Conservation (phyloP, 1,140 invertebrate species). For the Zaprionus ornatus region DNA sequence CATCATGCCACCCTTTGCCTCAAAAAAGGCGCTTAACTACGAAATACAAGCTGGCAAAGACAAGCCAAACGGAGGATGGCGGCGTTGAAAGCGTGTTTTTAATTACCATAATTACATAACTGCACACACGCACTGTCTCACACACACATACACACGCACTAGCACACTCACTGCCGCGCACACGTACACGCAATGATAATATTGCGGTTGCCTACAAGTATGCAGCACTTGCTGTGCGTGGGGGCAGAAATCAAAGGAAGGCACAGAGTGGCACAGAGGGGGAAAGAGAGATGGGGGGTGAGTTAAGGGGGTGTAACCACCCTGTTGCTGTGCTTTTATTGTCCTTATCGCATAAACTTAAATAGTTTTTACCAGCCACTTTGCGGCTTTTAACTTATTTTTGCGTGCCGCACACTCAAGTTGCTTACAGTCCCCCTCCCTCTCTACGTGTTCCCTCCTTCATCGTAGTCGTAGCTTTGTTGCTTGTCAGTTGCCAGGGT, state of each 20-base stretch:
- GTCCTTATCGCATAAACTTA: constrained; percentile 78
- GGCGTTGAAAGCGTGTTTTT: constrained; percentile 58
- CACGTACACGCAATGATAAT: constrained; percentile 41
- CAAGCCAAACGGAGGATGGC: constrained; percentile 44
- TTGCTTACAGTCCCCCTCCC: not conserved
- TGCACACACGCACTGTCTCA: constrained; percentile 43
- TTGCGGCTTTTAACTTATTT: constrained; percentile 80
- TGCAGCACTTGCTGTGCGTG: constrained; percentile 55
- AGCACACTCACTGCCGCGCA: constrained; percentile 34
- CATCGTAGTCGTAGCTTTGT: constrained; percentile 1
- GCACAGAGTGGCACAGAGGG: not conserved
- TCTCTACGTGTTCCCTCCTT: not conserved
- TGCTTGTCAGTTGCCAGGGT: constrained; percentile 20
- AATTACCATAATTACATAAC: constrained; percentile 81
- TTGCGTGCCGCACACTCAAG: constrained; percentile 76
- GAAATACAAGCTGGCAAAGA: constrained; percentile 48
- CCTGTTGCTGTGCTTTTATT: constrained; percentile 59
- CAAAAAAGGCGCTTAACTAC: constrained; percentile 53
- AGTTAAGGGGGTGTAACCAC: not conserved
- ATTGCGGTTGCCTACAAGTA: constrained; percentile 64
- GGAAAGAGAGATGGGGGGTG: not conserved
- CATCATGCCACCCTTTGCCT: not conserved
- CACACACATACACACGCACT: constrained; percentile 4
- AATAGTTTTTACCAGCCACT: constrained; percentile 80
- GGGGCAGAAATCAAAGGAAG: not conserved